These are phyloP conservation scores for Scartelaos histophorus DNA, from an alignment of 2,113 vertebrate species.

Conservation along the genomic window DNA sequence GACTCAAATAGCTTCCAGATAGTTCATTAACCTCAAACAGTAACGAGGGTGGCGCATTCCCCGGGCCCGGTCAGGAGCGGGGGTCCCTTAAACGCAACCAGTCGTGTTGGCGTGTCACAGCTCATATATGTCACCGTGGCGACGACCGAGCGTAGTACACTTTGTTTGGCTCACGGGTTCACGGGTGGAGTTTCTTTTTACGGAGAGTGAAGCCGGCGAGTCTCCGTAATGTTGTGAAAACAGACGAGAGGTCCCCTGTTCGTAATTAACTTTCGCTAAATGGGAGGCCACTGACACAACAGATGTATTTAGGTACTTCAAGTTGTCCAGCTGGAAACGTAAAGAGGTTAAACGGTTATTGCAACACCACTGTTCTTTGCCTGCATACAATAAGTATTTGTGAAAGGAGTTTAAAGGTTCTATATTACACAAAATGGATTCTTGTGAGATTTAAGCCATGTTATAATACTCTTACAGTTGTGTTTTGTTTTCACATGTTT, in stretches of 20 bases:
- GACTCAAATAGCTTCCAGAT: conserved; percentile 73
- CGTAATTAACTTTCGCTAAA: conserved; percentile 44
- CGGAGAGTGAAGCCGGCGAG: conserved; percentile 13
- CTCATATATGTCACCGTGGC: conserved; percentile 62
- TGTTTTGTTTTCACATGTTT: too few relatives aligned
- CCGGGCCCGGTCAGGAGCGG: conserved; percentile 56
- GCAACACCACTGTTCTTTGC: too few relatives aligned
- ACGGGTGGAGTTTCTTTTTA: conserved; percentile 55
- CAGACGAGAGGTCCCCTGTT: conserved; percentile 32
- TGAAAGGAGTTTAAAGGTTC: too few relatives aligned
- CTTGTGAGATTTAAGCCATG: too few relatives aligned
- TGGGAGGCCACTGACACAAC: conserved; percentile 21
- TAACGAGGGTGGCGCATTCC: conserved; percentile 38
- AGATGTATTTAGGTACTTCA: neutral
- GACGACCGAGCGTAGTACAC: conserved; percentile 46
- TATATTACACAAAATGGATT: too few relatives aligned
- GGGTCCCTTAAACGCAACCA: conserved; percentile 65
- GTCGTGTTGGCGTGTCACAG: conserved; percentile 73
- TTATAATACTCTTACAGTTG: too few relatives aligned
- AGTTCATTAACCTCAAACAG: conserved; percentile 71
- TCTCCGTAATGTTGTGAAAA: conserved; percentile 50
- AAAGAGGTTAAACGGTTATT: neutral
- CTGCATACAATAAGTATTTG: too few relatives aligned
- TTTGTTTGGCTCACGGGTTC: conserved; percentile 64
- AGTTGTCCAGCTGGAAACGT: neutral